Base-by-base conservation (phyloP, 2,888 invertebrate genomes). In the Eupithecia pulchellata region DNA sequence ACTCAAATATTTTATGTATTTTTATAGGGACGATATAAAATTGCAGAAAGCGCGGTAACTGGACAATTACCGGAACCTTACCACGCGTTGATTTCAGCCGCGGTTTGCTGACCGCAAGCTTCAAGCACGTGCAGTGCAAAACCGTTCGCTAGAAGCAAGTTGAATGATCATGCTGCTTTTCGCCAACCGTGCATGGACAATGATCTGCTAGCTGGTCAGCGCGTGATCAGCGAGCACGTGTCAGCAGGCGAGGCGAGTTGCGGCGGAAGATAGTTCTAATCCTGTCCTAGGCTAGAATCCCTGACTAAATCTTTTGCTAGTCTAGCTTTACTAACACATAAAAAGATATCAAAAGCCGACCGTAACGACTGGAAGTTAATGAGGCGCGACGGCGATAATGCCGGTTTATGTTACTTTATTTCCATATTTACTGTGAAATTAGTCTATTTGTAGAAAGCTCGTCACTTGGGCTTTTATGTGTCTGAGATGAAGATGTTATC, bases 321-420 rank as follows among this genome's bases (percentile, higher is more conserved):
- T 82, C 81, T 79, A 84, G 79, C 81, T 82, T 81, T 81, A 80
- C 79, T 78, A 76, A 77, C 78, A 83, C 86, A 81, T 88, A 88
- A 90, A 89, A 90, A 86, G 86, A 89, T 91, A 90, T 91, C 89
- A 88, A 86, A 86, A 83, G 80, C 77, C 77, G 83, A 81, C 86
- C 83, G 85, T 84, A 84, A 84, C 87, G 83, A 82, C 85, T 82
- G 84, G 79, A 86, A 91, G 89, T 89, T 91, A 91, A 91, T 91
- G 91, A 91, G 89, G 83, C 86, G 87, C 85, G 87, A 82, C 81
- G 80, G 84, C 82, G 89, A 90, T 90, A 88, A 87, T 84, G 79
- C 79, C 77, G 76, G 52, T 66, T 67, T 71, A 72, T 72, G 61
- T 42, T 65, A 62, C 64, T 66, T 60, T 62, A 72, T 74, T 73